Percentiles rank a stretch among this genome's conserved stretches.
Evolutionary conservation across 2,888 invertebrate species (phyloP).

Genomic region (Halictus ligatus): DNA sequence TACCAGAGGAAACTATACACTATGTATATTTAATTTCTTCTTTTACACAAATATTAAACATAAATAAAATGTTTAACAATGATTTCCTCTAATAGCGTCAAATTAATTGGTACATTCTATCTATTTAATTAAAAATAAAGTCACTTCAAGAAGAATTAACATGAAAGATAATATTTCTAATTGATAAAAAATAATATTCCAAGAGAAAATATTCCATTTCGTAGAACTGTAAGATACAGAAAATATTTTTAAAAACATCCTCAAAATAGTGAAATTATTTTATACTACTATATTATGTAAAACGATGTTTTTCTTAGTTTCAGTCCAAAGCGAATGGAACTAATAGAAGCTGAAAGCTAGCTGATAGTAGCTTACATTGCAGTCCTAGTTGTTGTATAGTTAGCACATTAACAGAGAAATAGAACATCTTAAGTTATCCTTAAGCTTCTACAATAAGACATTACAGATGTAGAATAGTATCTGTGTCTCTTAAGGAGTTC

Average conservation of each 20-base stretch:
- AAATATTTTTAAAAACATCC: constrained; percentile 3
- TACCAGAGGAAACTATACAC: constrained; percentile 26
- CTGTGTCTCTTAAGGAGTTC: constrained; percentile 14
- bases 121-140: constrained; percentile 38
- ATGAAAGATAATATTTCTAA: constrained; percentile 3
- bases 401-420: constrained; percentile 81
- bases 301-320: constrained; percentile 44
- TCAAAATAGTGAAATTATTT: constrained; percentile 21
- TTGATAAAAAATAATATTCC: not conserved
- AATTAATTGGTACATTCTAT: constrained; percentile 20
- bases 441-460: constrained; percentile 47
- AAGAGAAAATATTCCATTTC: constrained; percentile 4
- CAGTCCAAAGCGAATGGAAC: constrained; percentile 78
- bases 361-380: constrained; percentile 82
- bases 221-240: constrained; percentile 18
- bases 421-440: constrained; percentile 67
- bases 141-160: constrained; percentile 23
- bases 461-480: constrained; percentile 36
- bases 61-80: not conserved
- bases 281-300: constrained; percentile 7
- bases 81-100: constrained; percentile 35
- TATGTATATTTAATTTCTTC: not conserved
- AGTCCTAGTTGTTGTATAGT: constrained; percentile 83
- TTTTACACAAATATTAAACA: not conserved
- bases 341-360: constrained; percentile 71